phyloP scores from a whole-genome alignment of 2,113 vertebrate species.

The Phalacrocorax carbo region DNA sequence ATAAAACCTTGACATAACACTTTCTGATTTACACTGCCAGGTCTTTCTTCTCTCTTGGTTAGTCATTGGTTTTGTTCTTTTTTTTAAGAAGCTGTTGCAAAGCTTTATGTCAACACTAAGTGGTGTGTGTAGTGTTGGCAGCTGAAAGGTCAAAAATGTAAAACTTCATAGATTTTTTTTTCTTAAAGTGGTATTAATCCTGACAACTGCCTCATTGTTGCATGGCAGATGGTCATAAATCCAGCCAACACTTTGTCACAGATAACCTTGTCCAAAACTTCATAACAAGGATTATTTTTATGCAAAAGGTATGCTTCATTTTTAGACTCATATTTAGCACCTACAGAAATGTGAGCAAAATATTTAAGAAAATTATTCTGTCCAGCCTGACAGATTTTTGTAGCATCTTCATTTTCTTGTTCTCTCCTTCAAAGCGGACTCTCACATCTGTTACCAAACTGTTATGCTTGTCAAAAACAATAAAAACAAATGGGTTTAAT shows the following conservation, averaged over 20 bases:
- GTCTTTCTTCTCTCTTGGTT: neutral
- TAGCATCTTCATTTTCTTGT: neutral
- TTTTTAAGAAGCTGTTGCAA: neutral
- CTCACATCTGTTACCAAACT: slow-evolving; percentile 14
- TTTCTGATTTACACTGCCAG: neutral
- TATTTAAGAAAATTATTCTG: neutral
- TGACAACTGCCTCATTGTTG: neutral
- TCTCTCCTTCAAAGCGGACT: neutral
- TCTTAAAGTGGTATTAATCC: neutral
- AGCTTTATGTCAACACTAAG: neutral
- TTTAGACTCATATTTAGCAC: neutral
- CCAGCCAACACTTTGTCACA: neutral
- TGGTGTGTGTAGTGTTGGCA: fast-evolving
- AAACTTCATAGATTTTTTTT: neutral
- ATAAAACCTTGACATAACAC: neutral
- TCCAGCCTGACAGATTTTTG: neutral
- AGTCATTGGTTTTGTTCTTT: neutral
- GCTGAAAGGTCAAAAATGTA: neutral
- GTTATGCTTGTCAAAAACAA: slow-evolving; percentile 58
- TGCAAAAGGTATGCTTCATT: neutral
- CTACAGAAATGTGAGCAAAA: neutral
- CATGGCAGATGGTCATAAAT: neutral
- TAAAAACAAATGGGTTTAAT: slow-evolving; percentile 28
- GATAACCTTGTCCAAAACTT: neutral
- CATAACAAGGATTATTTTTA: neutral